These are phyloP conservation scores for Spea multiplicata DNA, from an alignment of 2,113 vertebrate genomes.

Conservation along the genomic window DNA sequence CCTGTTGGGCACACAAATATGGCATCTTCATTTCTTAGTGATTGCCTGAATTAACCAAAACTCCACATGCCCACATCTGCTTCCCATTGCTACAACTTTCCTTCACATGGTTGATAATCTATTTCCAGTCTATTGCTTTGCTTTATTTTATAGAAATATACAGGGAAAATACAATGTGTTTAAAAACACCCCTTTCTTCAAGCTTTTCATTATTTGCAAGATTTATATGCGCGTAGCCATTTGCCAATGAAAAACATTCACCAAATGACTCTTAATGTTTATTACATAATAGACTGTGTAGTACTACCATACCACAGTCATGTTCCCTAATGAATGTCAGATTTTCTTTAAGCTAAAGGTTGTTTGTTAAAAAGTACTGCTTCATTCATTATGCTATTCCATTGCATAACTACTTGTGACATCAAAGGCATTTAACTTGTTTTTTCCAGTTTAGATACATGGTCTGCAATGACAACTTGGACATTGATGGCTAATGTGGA, in stretches of 20 bases:
- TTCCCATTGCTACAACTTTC: not conserved
- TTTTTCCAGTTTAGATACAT: not conserved
- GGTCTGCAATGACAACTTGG: not conserved
- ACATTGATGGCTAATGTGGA: not conserved
- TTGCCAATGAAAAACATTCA: slow-evolving; percentile 20
- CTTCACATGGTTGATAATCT: not conserved
- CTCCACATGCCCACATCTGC: not conserved
- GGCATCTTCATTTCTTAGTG: too few species aligned
- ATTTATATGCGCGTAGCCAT: slow-evolving; percentile 11
- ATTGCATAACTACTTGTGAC: slow-evolving; percentile 13
- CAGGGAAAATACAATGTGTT: not conserved
- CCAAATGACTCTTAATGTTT: slow-evolving; percentile 18
- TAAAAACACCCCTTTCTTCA: not conserved
- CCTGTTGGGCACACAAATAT: too few species aligned
- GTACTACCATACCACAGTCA: slow-evolving; percentile 6
- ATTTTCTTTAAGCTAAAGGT: slow-evolving; percentile 14
- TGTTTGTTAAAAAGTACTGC: slow-evolving; percentile 19
- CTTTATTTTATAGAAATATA: not conserved
- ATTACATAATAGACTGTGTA: slow-evolving; percentile 14
- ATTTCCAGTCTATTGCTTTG: not conserved
- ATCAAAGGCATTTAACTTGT: slow-evolving; percentile 10
- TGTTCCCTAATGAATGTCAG: slow-evolving; percentile 30
- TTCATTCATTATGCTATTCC: slow-evolving; percentile 24
- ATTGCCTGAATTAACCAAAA: too few species aligned
- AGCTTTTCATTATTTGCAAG: slow-evolving; percentile 13